These are phyloP conservation scores for Lethenteron camtschaticum DNA, from an alignment of 2,113 vertebrate species.

Conservation along the genomic window DNA sequence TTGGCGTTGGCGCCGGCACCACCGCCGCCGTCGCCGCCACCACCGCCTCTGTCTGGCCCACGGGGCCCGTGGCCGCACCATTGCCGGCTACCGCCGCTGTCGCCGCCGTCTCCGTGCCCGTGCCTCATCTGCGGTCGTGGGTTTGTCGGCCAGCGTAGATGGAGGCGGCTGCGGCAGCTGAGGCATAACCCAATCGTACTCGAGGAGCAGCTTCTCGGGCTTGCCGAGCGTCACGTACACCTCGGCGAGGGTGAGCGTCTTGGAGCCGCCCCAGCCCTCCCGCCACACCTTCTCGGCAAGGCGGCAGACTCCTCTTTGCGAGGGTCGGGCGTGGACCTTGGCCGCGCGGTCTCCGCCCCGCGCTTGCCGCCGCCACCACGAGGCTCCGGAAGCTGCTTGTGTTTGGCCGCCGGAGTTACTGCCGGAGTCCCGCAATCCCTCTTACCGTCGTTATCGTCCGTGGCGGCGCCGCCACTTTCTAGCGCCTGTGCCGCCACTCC, in stretches of 20 bases:
- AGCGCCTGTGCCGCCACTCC: slow-evolving; percentile 16
- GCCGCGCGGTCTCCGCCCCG: background rate
- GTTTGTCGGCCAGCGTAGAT: too few relatives aligned
- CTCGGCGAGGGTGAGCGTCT: slow-evolving; percentile 74
- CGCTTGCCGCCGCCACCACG: background rate
- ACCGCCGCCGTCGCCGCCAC: slow-evolving; percentile 9
- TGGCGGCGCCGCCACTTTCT: slow-evolving; percentile 11
- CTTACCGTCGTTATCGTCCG: slow-evolving; percentile 8
- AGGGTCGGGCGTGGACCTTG: slow-evolving; percentile 14
- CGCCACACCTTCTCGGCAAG: slow-evolving; percentile 50
- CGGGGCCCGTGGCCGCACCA: too few relatives aligned
- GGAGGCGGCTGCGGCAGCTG: too few relatives aligned
- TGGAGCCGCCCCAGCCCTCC: slow-evolving; percentile 70
- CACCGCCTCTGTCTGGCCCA: too few relatives aligned
- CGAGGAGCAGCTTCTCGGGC: slow-evolving; percentile 71
- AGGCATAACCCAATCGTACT: slow-evolving; percentile 61
- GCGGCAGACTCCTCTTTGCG: slow-evolving; percentile 25
- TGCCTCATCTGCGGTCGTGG: too few relatives aligned
- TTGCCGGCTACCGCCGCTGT: too few relatives aligned
- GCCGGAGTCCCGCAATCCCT: slow-evolving; percentile 15
- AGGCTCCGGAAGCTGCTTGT: slow-evolving; percentile 14
- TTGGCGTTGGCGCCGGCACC: slow-evolving; percentile 19
- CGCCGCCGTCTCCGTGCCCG: too few relatives aligned
- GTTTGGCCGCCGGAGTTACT: slow-evolving; percentile 11
- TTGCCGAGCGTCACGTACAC: slow-evolving; percentile 98